phyloP scores from a whole-genome alignment of 2,888 invertebrate genomes.

The Stenodema calcarata region DNA sequence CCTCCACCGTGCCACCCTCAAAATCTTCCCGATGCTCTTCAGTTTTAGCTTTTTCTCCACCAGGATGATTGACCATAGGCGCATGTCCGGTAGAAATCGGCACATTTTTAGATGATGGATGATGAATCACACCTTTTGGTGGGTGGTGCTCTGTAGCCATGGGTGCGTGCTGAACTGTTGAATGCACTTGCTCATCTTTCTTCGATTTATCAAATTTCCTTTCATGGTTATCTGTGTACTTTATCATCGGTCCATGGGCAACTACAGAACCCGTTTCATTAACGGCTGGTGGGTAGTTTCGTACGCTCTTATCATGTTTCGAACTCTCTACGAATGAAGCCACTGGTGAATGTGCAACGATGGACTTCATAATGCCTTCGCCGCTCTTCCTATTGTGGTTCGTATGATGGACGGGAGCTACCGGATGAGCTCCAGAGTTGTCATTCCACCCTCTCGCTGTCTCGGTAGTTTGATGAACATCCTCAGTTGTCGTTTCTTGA shows the following conservation, averaged over 20 bases:
- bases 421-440: neutral
- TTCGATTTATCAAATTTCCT: neutral
- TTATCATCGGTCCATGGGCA: constrained; percentile 18
- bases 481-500: neutral
- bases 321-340: neutral
- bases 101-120: constrained; percentile 14
- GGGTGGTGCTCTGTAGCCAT: constrained; percentile 25
- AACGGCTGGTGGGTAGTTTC: neutral
- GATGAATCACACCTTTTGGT: neutral
- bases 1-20: neutral
- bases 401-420: neutral
- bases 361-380: neutral
- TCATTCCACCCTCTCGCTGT: neutral
- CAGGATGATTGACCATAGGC: neutral
- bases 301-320: neutral
- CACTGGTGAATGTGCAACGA: constrained; percentile 3
- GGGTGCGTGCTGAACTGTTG: constrained; percentile 26
- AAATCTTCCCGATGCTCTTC: neutral
- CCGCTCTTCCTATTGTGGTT: neutral
- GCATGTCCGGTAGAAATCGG: neutral
- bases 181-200: neutral
- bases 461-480: neutral
- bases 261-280: neutral
- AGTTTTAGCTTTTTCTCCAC: neutral
- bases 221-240: neutral